These are phyloP conservation scores for Atherix ibis DNA, from an alignment of 2,888 invertebrate genomes.

Conservation along the genomic window DNA sequence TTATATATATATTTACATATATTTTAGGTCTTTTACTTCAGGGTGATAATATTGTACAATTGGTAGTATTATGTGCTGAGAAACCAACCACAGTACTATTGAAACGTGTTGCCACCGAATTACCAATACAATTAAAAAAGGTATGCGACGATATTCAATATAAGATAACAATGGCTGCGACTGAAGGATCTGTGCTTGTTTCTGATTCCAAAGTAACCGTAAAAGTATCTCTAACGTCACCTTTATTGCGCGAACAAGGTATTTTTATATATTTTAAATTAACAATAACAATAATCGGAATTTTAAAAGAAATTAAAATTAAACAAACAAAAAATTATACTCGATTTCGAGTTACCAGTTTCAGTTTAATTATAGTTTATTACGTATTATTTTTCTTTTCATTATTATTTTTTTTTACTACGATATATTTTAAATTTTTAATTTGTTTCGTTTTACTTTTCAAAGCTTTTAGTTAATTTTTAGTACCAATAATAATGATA, in stretches of 20 bases:
- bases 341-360: conserved; percentile 19
- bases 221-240: conserved; percentile 81
- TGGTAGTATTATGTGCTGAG: conserved; percentile 89
- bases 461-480: too few relatives aligned
- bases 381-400: background rate
- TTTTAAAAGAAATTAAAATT: too few relatives aligned
- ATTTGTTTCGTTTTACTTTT: too few relatives aligned
- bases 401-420: background rate
- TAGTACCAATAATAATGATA: too few relatives aligned
- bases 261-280: conserved; percentile 6
- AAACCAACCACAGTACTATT: conserved; percentile 81
- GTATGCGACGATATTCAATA: conserved; percentile 62
- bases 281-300: conserved; percentile 2
- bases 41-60: conserved; percentile 76
- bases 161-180: conserved; percentile 67
- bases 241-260: conserved; percentile 77
- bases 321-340: too few relatives aligned
- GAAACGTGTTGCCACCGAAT: conserved; percentile 68
- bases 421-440: background rate
- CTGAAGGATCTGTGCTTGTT: conserved; percentile 73
- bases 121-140: conserved; percentile 62
- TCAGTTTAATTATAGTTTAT: conserved; percentile 9
- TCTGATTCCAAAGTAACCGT: conserved; percentile 65
- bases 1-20: background rate
- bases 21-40: conserved; percentile 59